Evolutionary conservation across 2,888 invertebrate genomes (phyloP).

Genomic region (Margaritifera margaritifera): DNA sequence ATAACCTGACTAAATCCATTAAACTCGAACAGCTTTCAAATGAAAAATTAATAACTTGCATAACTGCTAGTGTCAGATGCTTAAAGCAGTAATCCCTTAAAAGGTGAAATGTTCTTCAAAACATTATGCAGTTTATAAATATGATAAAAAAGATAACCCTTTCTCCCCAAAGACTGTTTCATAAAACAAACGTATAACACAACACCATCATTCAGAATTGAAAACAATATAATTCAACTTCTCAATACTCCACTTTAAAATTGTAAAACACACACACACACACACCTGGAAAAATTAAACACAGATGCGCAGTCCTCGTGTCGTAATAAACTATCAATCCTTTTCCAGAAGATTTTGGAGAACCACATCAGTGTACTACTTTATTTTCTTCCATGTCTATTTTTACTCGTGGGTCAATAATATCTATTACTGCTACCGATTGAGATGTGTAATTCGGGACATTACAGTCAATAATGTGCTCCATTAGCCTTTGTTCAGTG

Average conservation of each 20-base stretch:
- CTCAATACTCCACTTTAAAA: neutral
- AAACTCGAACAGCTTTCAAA: too few relatives aligned
- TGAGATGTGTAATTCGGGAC: neutral
- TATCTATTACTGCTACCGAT: neutral
- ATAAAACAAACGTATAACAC: too few relatives aligned
- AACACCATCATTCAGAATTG: too few relatives aligned
- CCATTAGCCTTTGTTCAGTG: slow-evolving; percentile 7
- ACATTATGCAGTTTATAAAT: too few relatives aligned
- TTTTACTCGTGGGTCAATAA: neutral
- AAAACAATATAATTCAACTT: too few relatives aligned
- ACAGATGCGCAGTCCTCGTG: neutral
- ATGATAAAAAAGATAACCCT: too few relatives aligned
- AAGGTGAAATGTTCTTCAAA: too few relatives aligned
- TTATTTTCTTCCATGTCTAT: neutral
- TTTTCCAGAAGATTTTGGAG: neutral
- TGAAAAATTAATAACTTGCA: too few relatives aligned
- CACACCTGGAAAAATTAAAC: neutral
- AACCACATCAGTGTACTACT: neutral
- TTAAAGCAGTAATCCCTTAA: too few relatives aligned
- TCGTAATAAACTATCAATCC: neutral
- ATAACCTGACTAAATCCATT: too few relatives aligned
- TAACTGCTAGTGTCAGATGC: too few relatives aligned
- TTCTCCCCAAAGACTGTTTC: too few relatives aligned
- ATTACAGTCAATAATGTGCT: slow-evolving; percentile 5
- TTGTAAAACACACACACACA: neutral